Conservation (phyloP, 2,797 vertebrate genomes). For the Triplophysa bombifrons region DNA sequence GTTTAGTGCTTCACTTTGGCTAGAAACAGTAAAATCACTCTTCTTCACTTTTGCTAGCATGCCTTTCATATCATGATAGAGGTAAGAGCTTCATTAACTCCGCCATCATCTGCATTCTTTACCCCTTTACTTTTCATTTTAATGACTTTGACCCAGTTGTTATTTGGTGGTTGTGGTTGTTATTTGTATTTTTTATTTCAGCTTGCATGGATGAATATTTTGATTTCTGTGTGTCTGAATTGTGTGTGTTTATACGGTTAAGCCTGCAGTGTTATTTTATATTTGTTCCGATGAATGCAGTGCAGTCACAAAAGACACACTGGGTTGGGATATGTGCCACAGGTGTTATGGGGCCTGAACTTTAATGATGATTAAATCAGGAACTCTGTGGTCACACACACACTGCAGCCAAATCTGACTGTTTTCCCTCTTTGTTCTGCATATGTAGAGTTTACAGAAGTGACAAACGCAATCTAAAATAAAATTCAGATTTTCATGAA, state of each 20-base stretch:
- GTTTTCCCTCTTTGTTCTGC: too few relatives aligned
- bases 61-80: conserved; percentile 99
- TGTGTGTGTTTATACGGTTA: conserved; percentile 3
- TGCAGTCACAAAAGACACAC: too few relatives aligned
- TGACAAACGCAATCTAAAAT: too few relatives aligned
- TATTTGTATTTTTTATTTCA: conserved; percentile 27
- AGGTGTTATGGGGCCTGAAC: too few relatives aligned
- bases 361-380: too few relatives aligned
- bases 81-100: conserved; percentile 87
- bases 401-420: too few relatives aligned
- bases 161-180: background rate
- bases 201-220: conserved; percentile 69
- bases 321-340: too few relatives aligned
- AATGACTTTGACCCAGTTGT: background rate
- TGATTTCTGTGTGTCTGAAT: background rate
- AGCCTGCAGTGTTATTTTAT: background rate
- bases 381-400: too few relatives aligned
- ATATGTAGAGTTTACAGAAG: too few relatives aligned
- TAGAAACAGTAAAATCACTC: conserved; percentile 84
- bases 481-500: too few relatives aligned
- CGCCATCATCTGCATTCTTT: conserved; percentile 14
- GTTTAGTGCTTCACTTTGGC: conserved; percentile 4
- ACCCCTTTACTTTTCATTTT: background rate
- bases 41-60: conserved; percentile 86
- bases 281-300: background rate